phyloP scores from a whole-genome alignment of 1,140 invertebrate genomes.

The Drosophila azteca region DNA sequence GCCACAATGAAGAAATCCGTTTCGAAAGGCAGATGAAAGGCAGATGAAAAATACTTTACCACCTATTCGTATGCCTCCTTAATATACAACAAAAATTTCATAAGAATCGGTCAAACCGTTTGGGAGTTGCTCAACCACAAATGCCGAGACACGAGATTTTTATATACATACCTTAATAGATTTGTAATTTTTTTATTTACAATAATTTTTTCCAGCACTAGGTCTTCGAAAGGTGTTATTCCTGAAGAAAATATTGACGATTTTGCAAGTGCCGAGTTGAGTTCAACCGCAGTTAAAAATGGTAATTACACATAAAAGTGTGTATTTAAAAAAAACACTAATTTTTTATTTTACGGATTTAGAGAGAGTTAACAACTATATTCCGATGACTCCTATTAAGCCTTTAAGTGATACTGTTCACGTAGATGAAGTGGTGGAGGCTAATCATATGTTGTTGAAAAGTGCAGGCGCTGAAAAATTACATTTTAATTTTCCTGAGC shows the following conservation, averaged over 20 bases:
- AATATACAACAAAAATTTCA: too few species aligned
- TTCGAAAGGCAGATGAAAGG: too few species aligned
- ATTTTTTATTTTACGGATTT: constrained; percentile 14
- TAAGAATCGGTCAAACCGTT: too few species aligned
- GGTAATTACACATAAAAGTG: constrained; percentile 8
- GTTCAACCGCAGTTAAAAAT: constrained; percentile 35
- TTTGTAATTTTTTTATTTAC: constrained; percentile 7
- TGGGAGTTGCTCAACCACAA: too few species aligned
- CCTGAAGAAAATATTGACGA: constrained; percentile 87
- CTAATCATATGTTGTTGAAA: not conserved
- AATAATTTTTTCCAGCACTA: constrained; percentile 34
- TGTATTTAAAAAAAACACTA: too few species aligned
- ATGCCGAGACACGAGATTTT: too few species aligned
- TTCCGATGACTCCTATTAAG: constrained; percentile 64
- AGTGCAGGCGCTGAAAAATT: constrained; percentile 26
- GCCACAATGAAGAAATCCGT: too few species aligned
- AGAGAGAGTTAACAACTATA: constrained; percentile 58
- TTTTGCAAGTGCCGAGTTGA: constrained; percentile 43
- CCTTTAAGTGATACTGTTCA: constrained; percentile 22
- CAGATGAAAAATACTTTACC: too few species aligned
- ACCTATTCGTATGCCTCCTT: too few species aligned
- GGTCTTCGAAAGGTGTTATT: constrained; percentile 82
- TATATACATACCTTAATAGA: too few species aligned
- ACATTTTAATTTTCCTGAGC: constrained; percentile 62
- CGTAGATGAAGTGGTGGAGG: constrained; percentile 24